Percentiles rank a stretch among this genome's conserved stretches.
These are phyloP conservation scores for Buceros bicornis DNA, from an alignment of 2,797 vertebrate genomes.

Conservation along the genomic window DNA sequence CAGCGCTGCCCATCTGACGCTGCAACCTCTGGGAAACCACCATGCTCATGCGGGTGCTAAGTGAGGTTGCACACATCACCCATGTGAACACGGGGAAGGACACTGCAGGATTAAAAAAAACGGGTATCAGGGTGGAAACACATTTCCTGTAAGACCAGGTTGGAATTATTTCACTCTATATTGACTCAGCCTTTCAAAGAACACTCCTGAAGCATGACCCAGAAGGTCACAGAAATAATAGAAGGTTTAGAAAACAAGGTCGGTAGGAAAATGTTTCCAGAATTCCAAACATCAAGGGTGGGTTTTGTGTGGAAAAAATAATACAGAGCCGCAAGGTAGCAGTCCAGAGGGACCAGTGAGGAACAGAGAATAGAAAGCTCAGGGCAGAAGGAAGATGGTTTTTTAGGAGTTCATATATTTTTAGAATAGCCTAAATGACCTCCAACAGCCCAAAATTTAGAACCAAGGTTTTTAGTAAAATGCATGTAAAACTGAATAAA, in stretches of 20 bases:
- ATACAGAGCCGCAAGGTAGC: not conserved
- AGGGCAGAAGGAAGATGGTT: not conserved
- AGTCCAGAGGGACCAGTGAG: not conserved
- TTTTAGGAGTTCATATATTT: not conserved
- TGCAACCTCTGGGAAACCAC: not conserved
- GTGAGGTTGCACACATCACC: not conserved
- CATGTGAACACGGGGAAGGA: rapidly evolving
- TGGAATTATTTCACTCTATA: not conserved
- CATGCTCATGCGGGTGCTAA: rapidly evolving
- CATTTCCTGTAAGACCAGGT: not conserved
- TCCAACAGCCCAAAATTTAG: not conserved
- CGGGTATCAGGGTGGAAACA: not conserved
- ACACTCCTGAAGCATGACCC: not conserved
- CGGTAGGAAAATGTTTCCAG: not conserved
- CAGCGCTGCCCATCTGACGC: not conserved
- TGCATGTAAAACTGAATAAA: not conserved
- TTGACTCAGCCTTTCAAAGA: not conserved
- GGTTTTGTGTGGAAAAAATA: not conserved
- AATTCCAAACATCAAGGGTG: not conserved
- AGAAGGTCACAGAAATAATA: constrained; percentile 30
- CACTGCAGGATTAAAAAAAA: not conserved
- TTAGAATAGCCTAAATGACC: not conserved
- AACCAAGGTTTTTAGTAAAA: not conserved
- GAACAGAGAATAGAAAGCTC: not conserved
- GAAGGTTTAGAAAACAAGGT: constrained; percentile 4